Conservation (phyloP, 1,140 invertebrate species). For the Phocides pigmalion region DNA sequence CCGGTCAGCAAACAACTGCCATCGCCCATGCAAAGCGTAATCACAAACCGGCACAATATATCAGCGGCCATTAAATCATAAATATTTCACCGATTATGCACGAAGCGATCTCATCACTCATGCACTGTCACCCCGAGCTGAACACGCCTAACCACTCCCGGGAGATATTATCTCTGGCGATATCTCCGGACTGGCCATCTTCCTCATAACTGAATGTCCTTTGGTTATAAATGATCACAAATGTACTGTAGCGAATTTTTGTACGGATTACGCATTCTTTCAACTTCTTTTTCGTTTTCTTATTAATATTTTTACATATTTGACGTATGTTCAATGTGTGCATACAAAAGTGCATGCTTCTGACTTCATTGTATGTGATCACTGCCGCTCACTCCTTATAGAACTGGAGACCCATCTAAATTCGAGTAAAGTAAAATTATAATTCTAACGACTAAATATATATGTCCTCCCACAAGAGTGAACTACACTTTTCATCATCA, state of each 20-base stretch:
- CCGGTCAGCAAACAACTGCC: slow-evolving; percentile 31
- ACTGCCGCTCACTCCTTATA: no score
- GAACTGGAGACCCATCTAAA: no score
- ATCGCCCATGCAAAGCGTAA: slow-evolving; percentile 33
- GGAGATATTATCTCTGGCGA: slow-evolving; percentile 27
- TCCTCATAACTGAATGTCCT: slow-evolving; percentile 32
- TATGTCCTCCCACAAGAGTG: no score
- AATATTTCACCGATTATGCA: slow-evolving; percentile 35
- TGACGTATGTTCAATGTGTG: no score
- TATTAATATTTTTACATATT: no score
- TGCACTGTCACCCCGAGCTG: slow-evolving; percentile 32
- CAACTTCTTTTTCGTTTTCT: no score
- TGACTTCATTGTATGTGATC: no score
- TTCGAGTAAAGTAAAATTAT: no score
- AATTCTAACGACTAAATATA: no score
- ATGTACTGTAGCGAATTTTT: neutral
- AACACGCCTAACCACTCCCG: slow-evolving; percentile 33
- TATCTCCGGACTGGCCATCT: slow-evolving; percentile 21
- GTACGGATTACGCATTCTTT: no score
- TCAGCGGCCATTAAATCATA: slow-evolving; percentile 33
- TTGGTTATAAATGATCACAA: slow-evolving; percentile 18
- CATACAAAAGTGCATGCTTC: no score
- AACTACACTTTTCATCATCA: no score
- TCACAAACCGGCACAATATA: slow-evolving; percentile 30
- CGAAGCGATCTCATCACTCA: slow-evolving; percentile 36